These are phyloP conservation scores for Saturnia pavonia DNA, from an alignment of 2,888 invertebrate genomes.

Conservation along the genomic window DNA sequence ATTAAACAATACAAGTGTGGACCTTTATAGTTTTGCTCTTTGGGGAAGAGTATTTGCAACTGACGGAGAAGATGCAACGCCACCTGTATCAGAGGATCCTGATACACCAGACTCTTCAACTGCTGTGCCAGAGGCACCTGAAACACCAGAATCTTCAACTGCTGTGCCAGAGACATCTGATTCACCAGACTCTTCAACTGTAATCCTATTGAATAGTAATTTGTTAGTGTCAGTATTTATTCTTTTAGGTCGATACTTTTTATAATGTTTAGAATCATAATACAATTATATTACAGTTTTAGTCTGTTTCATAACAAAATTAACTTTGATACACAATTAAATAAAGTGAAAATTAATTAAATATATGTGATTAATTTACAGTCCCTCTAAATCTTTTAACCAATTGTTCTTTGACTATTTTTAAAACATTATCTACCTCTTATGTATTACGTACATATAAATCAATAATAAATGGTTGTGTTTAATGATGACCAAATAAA, in stretches of 20 bases:
- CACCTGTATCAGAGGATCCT: conserved; percentile 36
- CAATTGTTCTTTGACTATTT: too few relatives aligned
- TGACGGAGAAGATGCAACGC: conserved; percentile 58
- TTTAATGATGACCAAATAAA: neutral
- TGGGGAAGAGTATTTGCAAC: conserved; percentile 77
- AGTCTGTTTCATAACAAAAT: too few relatives aligned
- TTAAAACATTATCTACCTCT: neutral
- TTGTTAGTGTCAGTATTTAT: conserved; percentile 26
- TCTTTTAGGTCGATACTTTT: neutral
- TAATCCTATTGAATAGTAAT: conserved; percentile 27
- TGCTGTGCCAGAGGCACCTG: conserved; percentile 31
- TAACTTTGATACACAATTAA: neutral
- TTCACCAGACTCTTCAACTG: conserved; percentile 24
- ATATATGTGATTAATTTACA: too few relatives aligned
- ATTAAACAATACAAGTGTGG: conserved; percentile 43
- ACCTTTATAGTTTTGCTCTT: conserved; percentile 76
- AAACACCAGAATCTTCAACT: conserved; percentile 24
- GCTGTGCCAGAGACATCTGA: conserved; percentile 30
- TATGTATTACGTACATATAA: neutral
- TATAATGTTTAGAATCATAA: neutral
- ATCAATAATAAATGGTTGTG: neutral
- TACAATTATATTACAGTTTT: neutral
- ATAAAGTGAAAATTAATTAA: neutral
- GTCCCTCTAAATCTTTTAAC: too few relatives aligned
- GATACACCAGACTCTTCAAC: conserved; percentile 24